Conservation (phyloP, 2,888 invertebrate genomes). For the Napeogenes sylphis region DNA sequence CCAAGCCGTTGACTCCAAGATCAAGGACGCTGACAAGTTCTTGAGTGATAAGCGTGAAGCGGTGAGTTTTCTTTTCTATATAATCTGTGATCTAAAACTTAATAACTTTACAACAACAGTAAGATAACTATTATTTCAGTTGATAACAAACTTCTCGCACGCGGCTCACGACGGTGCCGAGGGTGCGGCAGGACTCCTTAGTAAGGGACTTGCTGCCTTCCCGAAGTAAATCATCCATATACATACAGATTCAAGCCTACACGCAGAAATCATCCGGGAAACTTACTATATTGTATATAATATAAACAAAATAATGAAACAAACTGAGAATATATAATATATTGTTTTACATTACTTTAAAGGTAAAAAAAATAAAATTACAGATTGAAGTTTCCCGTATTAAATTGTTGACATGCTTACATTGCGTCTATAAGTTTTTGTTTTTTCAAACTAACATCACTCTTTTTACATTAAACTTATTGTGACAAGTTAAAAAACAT, state of each 20-base stretch:
- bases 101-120: background rate
- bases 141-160: conserved; percentile 57
- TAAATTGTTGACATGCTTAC: conserved; percentile 13
- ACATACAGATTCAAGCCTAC: conserved; percentile 3
- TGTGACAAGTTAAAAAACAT: conserved; percentile 33
- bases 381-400: conserved; percentile 14
- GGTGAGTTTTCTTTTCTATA: conserved; percentile 41
- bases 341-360: conserved; percentile 9
- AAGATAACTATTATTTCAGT: conserved; percentile 38
- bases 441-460: conserved; percentile 3
- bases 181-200: conserved; percentile 67
- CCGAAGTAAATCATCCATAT: conserved; percentile 50
- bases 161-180: conserved; percentile 67
- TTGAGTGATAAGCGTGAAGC: conserved; percentile 77
- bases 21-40: conserved; percentile 80
- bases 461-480: conserved; percentile 3
- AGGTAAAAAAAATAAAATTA: background rate
- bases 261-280: conserved; percentile 36
- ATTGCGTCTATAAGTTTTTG: background rate
- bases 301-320: conserved; percentile 10
- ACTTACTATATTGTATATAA: conserved; percentile 36
- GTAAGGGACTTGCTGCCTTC: conserved; percentile 70
- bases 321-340: conserved; percentile 11
- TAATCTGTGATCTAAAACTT: background rate
- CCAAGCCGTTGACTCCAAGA: conserved; percentile 77